These are phyloP conservation scores for Hemaris fuciformis DNA, from an alignment of 2,888 invertebrate genomes.

Conservation along the genomic window DNA sequence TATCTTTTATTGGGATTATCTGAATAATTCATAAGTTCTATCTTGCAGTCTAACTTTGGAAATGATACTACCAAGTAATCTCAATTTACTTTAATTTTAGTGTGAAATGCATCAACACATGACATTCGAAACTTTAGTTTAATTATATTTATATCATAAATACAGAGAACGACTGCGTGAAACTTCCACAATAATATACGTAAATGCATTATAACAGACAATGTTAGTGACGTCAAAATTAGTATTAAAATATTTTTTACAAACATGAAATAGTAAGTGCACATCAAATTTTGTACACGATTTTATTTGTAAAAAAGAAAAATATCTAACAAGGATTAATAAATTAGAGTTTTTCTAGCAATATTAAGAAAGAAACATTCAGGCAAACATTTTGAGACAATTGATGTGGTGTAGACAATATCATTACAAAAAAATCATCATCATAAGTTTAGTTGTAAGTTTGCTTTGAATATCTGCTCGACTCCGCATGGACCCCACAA, in stretches of 20 bases:
- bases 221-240: no score
- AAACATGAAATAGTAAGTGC: neutral
- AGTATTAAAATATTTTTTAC: neutral
- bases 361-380: no score
- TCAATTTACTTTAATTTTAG: neutral
- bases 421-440: no score
- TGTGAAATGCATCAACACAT: neutral
- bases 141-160: neutral
- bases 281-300: neutral
- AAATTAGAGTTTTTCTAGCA: no score
- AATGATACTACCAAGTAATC: neutral
- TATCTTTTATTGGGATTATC: no score
- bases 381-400: no score
- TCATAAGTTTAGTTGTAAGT: no score
- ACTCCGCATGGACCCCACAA: no score
- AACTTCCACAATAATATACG: neutral
- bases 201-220: neutral
- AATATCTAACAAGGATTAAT: neutral
- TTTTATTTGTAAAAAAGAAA: no score
- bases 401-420: no score
- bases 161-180: neutral
- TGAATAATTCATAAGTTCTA: no score
- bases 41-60: neutral
- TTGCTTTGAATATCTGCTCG: no score
- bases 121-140: neutral